Evolutionary conservation across 2,888 invertebrate species (phyloP).

Genomic region (Cataglyphis altisquamis): DNA sequence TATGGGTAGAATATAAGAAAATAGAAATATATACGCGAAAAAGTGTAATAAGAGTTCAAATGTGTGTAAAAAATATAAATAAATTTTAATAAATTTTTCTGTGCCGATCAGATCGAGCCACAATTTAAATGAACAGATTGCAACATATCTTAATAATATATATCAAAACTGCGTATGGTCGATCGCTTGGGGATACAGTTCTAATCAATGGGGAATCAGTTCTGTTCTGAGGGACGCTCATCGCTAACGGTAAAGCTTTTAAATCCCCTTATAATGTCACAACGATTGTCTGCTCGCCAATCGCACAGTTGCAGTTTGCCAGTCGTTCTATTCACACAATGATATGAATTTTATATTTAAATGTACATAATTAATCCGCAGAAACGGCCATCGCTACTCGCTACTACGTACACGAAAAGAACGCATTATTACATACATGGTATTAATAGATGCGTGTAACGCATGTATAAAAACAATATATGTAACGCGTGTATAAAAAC

Average conservation of each 20-base stretch:
- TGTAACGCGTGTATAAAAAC: neutral
- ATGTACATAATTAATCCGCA: slow-evolving; percentile 40
- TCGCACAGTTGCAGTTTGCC: slow-evolving; percentile 23
- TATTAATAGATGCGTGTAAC: neutral
- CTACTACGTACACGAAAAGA: slow-evolving; percentile 30
- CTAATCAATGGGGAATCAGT: slow-evolving; percentile 64
- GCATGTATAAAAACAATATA: too few relatives aligned
- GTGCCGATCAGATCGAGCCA: neutral
- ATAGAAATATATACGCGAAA: slow-evolving; percentile 18
- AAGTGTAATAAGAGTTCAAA: neutral
- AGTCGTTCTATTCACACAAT: neutral
- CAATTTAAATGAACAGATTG: slow-evolving; percentile 60
- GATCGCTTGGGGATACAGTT: slow-evolving; percentile 69
- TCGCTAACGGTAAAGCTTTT: slow-evolving; percentile 73
- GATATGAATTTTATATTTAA: slow-evolving; percentile 21
- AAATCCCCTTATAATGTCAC: slow-evolving; percentile 37
- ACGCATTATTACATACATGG: neutral
- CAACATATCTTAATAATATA: slow-evolving; percentile 59
- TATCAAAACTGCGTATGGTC: slow-evolving; percentile 68
- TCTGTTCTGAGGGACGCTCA: slow-evolving; percentile 63
- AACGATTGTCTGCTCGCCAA: slow-evolving; percentile 17
- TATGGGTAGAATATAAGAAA: neutral
- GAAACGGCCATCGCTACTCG: neutral
- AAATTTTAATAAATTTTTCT: neutral
- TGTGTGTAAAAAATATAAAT: neutral